Base-by-base conservation (phyloP, 2,113 vertebrate species). In the Bos javanicus region DNA sequence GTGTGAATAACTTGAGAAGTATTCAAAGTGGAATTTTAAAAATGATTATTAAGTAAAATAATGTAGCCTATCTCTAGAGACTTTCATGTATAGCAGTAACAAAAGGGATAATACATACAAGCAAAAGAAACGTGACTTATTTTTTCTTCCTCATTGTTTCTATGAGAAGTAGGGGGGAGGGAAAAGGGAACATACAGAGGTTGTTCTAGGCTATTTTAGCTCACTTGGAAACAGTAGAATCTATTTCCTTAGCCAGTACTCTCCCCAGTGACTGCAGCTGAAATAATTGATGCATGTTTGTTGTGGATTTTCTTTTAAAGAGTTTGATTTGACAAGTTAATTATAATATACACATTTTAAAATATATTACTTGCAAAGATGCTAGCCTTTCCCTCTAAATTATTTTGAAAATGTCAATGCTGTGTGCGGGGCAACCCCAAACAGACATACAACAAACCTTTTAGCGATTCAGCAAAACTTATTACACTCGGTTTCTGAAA, bases 21-120 rank as follows among this genome's bases (percentile, higher is more conserved):
- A 97, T 83, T 92, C 19, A 95, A 86, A 86, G 60, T 54, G 7
- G 50, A 91, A 74, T 52, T 89, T 96, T 81, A 74, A 59, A 93
- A 84, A 85, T 78, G 21, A 93, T 50, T 17, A 52, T 43, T 87
- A 92, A 56, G 9, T 64, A 84, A 96, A 93, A 19, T 90, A 83
- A 56, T 48, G 3, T 80, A 62, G 56, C 28, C 13, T 28, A 84
- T 92, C 92, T 92, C n/a, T 81, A 52, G 87, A 93, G 87, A 57
- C 48, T 52, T 76, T 91, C 21, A n/a, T n/a, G 43, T 60, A 11
- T 67, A 43, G 26, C 8, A 57, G 36, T 39, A 39, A 3, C 74
- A n/a, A 33, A 82, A 95, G 26, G 14, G 43, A 11, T 94, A 89
- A 95, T 94, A 87, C 36, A 92, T 39, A 81, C 15, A 83, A 74